Conservation (phyloP, 2,797 vertebrate species). For the Melanotaenia boesemani region DNA sequence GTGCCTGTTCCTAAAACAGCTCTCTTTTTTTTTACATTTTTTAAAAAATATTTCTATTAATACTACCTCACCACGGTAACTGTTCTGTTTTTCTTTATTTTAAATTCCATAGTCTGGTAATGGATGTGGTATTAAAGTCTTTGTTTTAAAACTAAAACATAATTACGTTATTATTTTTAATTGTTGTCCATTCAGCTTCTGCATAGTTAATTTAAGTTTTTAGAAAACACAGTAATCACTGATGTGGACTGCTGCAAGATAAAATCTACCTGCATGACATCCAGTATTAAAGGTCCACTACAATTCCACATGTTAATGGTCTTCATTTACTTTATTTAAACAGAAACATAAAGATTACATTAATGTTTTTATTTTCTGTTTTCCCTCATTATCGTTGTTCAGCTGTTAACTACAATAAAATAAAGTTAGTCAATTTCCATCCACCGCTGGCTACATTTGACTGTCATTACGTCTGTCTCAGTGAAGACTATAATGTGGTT, state of each 20-base stretch:
- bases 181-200: background rate
- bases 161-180: background rate
- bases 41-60: slow-evolving; percentile 11
- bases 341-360: background rate
- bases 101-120: background rate
- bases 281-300: background rate
- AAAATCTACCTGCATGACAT: background rate
- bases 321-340: background rate
- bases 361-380: background rate
- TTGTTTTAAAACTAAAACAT: background rate
- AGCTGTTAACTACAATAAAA: background rate
- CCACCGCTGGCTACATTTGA: slow-evolving; percentile 14
- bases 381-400: background rate
- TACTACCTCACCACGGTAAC: background rate
- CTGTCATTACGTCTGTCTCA: slow-evolving; percentile 45
- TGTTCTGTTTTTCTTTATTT: background rate
- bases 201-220: background rate
- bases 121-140: background rate
- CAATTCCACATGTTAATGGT: background rate
- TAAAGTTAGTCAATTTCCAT: slow-evolving; percentile 11
- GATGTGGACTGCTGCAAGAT: background rate
- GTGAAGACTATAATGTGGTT: slow-evolving; percentile 66
- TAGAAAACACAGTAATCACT: background rate
- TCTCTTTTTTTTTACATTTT: background rate
- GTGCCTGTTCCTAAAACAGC: slow-evolving; percentile 16